Base-by-base conservation (phyloP, 2,888 invertebrate genomes). In the Empis livida region DNA sequence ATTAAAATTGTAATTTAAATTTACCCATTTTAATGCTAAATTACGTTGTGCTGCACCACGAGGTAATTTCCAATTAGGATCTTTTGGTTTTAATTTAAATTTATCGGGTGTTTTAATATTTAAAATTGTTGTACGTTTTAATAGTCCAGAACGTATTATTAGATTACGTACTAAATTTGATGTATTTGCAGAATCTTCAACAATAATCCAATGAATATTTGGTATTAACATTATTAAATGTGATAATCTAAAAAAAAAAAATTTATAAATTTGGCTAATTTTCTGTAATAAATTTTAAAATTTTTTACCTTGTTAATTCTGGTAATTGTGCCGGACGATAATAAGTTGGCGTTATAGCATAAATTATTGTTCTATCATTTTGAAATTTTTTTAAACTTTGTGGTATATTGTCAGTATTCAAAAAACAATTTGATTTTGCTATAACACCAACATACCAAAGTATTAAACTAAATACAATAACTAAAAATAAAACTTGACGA, bases 31-130 rank as follows among this genome's bases (percentile, higher is more conserved):
- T 32, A 95, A 65, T 1, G 87, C 96, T 39, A 78, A 70, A 68
- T 96, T 96, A 49, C 95, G 74, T 67, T 96, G 95, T 55, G 85
- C 83, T 0, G 95, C 92, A 1, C 95, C 95, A 53, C 94, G 77
- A 0, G 94, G 86, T 59, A 84, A 79, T 40, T 76, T 77, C 84
- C 84, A 84, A 53, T 80, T 77, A 6, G 84, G 80, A 60, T 84
- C 80, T 62, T 74, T 65, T 43, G 51, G 58, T 55, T 79, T 75
- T 20, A 84, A 65, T 62, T 85, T 83, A 61, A 81, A 80, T 59
- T 78, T 74, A 3, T 72, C 64, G 2, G 89, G 86, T 0, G 89
- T 90, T 51, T 76, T 73, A 0, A 75, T 77, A 58, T 75, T 73
- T n/a, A 90, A 66, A 59, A 76, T 75, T 1, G 82, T 82, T 49